Conservation (phyloP, 2,113 vertebrate genomes). For the Laticauda laticaudata region DNA sequence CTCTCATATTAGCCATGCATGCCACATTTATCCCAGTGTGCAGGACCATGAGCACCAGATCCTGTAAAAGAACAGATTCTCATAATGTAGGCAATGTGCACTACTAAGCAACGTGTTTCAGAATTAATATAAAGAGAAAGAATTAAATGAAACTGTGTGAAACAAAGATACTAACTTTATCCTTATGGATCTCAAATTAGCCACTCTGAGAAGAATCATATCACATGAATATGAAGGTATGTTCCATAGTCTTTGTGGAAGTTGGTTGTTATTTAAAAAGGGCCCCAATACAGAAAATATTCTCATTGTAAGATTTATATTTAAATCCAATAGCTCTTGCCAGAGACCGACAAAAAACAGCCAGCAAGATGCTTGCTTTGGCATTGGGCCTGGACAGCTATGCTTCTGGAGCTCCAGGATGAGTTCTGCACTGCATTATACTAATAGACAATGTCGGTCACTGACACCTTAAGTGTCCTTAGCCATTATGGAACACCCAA, state of each 20-base stretch:
- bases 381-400: conserved; percentile 9
- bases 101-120: neutral
- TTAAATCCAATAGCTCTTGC: conserved; percentile 17
- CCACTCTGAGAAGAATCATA: neutral
- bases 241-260: neutral
- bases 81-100: neutral
- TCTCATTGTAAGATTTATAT: conserved; percentile 9
- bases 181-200: neutral
- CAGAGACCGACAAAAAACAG: conserved; percentile 20
- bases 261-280: neutral
- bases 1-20: neutral
- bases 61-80: neutral
- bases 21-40: neutral
- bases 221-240: neutral
- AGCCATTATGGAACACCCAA: conserved; percentile 1
- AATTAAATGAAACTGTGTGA: neutral
- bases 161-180: neutral
- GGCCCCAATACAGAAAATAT: conserved; percentile 17
- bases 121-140: neutral
- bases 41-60: neutral
- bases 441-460: conserved; percentile 14
- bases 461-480: conserved; percentile 23
- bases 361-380: conserved; percentile 33
- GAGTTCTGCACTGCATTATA: conserved; percentile 30
- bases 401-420: conserved; percentile 23